These are phyloP conservation scores for Andrena minutula DNA, from an alignment of 2,888 invertebrate species.

Conservation along the genomic window DNA sequence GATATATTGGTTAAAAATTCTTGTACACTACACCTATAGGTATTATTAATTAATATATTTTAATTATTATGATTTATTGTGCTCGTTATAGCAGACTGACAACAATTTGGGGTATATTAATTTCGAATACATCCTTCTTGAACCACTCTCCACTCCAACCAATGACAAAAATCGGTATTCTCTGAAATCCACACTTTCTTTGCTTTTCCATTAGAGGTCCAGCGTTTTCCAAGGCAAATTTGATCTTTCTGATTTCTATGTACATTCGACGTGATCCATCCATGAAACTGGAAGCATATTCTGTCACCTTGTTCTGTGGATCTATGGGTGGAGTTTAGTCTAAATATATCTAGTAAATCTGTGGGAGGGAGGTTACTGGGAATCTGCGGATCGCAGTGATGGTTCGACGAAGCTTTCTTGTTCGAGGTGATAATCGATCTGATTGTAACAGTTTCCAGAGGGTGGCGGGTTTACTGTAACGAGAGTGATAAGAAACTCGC, in stretches of 20 bases:
- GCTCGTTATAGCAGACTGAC: too few species aligned
- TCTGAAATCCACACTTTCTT: too few species aligned
- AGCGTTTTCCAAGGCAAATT: not conserved
- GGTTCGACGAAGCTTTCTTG: slow-evolving; percentile 19
- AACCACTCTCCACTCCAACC: too few species aligned
- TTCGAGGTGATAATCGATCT: slow-evolving; percentile 44
- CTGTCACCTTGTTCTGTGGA: slow-evolving; percentile 10
- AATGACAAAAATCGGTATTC: too few species aligned
- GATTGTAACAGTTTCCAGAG: slow-evolving; percentile 28
- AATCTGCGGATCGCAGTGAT: slow-evolving; percentile 13
- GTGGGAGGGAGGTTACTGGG: slow-evolving; percentile 22
- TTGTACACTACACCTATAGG: too few species aligned
- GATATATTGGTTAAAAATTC: too few species aligned
- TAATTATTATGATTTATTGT: too few species aligned
- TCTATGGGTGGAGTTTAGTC: slow-evolving; percentile 2
- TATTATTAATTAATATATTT: too few species aligned
- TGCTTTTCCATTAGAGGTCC: not conserved
- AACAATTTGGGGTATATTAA: too few species aligned
- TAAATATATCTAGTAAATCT: slow-evolving; percentile 30
- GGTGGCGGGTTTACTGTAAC: slow-evolving; percentile 1
- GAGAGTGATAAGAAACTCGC: slow-evolving; percentile 28
- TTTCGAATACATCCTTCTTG: too few species aligned
- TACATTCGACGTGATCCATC: not conserved
- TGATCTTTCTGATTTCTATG: not conserved
- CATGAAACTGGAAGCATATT: not conserved